Evolutionary conservation across 2,888 invertebrate genomes (phyloP), one percentile per base, ranked within the genome.

Genomic region (Dermolepida albohirtum): DNA sequence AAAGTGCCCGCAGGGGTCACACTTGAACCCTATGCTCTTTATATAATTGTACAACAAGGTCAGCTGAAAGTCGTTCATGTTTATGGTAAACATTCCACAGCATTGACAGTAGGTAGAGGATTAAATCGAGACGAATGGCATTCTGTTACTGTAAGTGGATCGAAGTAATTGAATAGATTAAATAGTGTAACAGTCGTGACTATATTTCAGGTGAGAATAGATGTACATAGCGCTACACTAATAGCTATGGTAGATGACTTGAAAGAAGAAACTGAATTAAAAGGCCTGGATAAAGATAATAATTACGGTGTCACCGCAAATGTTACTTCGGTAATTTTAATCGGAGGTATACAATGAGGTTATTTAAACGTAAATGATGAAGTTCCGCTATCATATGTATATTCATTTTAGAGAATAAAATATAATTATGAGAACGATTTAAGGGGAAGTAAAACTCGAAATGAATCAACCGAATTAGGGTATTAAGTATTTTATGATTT

Each of bases 1-100:
- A 94, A 94, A 82, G 93, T 94, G 80, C 94, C 94, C 5, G 89
- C 91, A 63, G 91, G 92, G 69, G 85, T 88, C 67, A 88, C 89
- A 77, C 88, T 95, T 80, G 93, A 94, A 76, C 94, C 95, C 0
- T 96, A 96, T 79, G 96, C 96, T 52, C 85, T 96, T 16, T 96
- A 96, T 81, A 92, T 96, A 41, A 95, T 95, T 78, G 93, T 96
- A 17, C 95, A 95, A 81, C 95, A 95, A 80, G 96, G 95, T 14
- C 94, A 95, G 83, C 84, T 96, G 14, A 95, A 95, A 87, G 94
- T 96, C 66, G 95, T 95, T 7, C 95, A 96, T 81, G 94, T 95
- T 27, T 95, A 95, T 80, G 95, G 95, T 2, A 94, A 95, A 80
- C 92, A 92, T 79, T 89, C 94, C 63, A 95, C 95, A 0, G 88